phyloP scores from a whole-genome alignment of 1,140 invertebrate species.

The Scaptomyza hsui region DNA sequence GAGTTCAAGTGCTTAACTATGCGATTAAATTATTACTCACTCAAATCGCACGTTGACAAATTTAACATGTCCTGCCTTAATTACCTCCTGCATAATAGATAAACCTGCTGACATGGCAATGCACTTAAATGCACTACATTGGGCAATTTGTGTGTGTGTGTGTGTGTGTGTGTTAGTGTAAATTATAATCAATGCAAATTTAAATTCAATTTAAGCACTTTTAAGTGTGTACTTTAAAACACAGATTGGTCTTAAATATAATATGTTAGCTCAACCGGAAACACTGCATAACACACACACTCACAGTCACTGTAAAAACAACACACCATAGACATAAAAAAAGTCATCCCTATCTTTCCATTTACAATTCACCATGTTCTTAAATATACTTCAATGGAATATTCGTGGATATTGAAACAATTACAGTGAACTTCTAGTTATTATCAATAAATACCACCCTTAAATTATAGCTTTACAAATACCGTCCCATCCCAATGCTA shows the following conservation, averaged over 20 bases:
- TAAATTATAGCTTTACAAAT: no score
- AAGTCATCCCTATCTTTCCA: no score
- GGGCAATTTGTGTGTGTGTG: not conserved
- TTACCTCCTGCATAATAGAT: constrained; percentile 13
- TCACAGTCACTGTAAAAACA: not conserved
- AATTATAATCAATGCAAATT: constrained; percentile 3
- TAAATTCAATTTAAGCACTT: not conserved
- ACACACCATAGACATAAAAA: no score
- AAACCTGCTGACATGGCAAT: constrained; percentile 4
- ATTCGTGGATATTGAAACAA: no score
- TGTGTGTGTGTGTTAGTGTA: not conserved
- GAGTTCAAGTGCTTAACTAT: not conserved
- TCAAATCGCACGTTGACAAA: not conserved
- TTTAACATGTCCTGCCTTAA: not conserved
- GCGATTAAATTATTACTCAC: constrained; percentile 10
- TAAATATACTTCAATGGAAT: no score
- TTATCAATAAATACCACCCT: no score
- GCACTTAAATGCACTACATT: constrained; percentile 12
- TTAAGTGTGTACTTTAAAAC: not conserved
- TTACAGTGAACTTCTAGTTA: no score
- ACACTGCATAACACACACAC: no score
- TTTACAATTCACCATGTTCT: no score
- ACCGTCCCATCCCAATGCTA: no score
- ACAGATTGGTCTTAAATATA: no score
- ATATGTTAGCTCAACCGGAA: no score